These are phyloP conservation scores for Lasioglossum villosulum DNA, from an alignment of 2,888 invertebrate genomes.

Conservation along the genomic window DNA sequence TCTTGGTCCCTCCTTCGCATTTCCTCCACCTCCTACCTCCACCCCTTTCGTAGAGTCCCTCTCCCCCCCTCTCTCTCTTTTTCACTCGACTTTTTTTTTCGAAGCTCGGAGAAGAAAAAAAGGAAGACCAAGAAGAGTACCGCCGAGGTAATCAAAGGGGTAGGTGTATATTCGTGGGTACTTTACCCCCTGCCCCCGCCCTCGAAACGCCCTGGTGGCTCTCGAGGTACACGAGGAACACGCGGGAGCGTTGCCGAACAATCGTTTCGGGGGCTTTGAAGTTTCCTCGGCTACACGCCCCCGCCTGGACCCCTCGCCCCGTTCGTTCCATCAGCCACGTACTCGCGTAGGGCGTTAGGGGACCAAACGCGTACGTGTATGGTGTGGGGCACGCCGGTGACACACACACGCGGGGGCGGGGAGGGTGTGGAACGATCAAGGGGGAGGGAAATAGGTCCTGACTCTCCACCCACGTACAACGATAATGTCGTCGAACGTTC, in stretches of 20 bases:
- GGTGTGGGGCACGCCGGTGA: conserved; percentile 28
- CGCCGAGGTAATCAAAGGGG: conserved; percentile 79
- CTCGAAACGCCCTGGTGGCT: conserved; percentile 67
- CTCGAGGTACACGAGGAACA: conserved; percentile 70
- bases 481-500: conserved; percentile 71
- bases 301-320: conserved; percentile 33
- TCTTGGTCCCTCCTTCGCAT: conserved; percentile 23
- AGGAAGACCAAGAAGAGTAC: conserved; percentile 64
- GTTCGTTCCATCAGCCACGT: conserved; percentile 50
- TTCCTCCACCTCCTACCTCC: background rate
- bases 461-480: conserved; percentile 58
- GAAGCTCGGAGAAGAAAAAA: conserved; percentile 54
- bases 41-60: background rate
- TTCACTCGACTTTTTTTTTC: conserved; percentile 39
- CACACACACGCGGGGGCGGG: conserved; percentile 14
- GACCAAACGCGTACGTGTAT: conserved; percentile 37
- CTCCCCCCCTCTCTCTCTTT: background rate
- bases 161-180: conserved; percentile 75
- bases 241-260: conserved; percentile 76
- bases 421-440: conserved; percentile 18
- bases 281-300: conserved; percentile 71
- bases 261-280: conserved; percentile 81
- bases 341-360: conserved; percentile 32
- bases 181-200: conserved; percentile 70
- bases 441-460: conserved; percentile 61